Evolutionary conservation across 2,888 invertebrate species (phyloP).

Genomic region (Phytoseiulus persimilis): DNA sequence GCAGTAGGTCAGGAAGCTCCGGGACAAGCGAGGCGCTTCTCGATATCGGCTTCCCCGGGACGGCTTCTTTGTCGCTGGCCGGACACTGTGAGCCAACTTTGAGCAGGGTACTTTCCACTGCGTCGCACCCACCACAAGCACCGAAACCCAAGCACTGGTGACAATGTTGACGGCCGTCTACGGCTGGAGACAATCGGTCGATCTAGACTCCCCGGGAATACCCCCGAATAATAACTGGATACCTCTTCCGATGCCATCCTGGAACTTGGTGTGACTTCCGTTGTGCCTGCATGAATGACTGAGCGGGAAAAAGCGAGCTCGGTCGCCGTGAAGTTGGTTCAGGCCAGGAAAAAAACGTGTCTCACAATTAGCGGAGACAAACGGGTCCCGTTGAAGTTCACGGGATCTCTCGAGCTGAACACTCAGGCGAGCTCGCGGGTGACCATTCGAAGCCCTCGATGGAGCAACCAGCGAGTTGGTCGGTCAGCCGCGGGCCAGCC

Average conservation of each 20-base stretch:
- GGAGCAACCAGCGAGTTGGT: neutral
- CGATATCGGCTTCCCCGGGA: neutral
- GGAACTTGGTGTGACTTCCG: no score
- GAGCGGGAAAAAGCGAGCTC: neutral
- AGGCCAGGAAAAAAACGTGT: neutral
- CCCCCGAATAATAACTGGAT: no score
- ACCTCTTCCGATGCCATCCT: no score
- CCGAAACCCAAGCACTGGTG: neutral
- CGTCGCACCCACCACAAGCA: neutral
- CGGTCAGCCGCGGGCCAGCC: neutral
- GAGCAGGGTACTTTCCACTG: neutral
- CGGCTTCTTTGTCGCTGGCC: neutral
- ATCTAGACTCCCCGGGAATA: no score
- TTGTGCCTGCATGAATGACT: neutral
- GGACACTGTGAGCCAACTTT: neutral
- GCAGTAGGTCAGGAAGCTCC: neutral
- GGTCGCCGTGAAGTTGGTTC: neutral
- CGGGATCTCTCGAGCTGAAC: neutral
- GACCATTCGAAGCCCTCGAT: neutral
- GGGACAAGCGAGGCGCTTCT: neutral
- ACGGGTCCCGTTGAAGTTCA: neutral
- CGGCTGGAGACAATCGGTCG: neutral
- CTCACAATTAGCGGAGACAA: neutral
- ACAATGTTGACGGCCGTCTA: neutral
- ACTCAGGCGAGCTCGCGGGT: neutral